Evolutionary conservation across 2,113 vertebrate species (phyloP).

Genomic region (Leptosomus discolor): DNA sequence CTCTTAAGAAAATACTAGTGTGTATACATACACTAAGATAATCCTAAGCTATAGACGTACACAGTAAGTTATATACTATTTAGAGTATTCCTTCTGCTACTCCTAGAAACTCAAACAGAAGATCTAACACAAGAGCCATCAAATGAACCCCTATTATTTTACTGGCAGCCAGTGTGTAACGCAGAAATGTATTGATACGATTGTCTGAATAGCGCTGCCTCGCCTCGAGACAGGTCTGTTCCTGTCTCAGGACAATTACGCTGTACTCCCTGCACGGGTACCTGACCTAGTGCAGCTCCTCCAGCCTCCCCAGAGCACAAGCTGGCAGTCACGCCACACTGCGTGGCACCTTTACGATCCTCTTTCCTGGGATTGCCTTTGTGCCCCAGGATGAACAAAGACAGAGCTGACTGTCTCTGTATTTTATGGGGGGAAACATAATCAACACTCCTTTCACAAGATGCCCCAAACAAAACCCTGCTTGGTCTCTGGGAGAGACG

Average conservation of each 20-base stretch:
- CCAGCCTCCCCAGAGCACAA: background rate
- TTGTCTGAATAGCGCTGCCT: background rate
- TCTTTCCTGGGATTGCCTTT: rapidly evolving
- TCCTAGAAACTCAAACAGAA: rapidly evolving
- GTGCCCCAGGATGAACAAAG: background rate
- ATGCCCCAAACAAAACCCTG: too few relatives aligned
- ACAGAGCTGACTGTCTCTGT: background rate
- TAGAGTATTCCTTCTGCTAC: background rate
- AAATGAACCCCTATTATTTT: background rate
- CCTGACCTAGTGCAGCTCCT: background rate
- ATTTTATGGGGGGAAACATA: rapidly evolving
- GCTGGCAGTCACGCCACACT: rapidly evolving
- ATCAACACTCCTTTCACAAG: too few relatives aligned
- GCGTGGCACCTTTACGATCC: background rate
- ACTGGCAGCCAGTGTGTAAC: rapidly evolving
- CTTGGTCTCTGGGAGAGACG: rapidly evolving
- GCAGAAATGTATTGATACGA: rapidly evolving
- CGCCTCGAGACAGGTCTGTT: rapidly evolving
- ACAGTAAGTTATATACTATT: background rate
- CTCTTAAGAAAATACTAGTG: background rate
- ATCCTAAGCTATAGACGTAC: background rate
- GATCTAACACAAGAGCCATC: rapidly evolving
- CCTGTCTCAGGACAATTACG: background rate
- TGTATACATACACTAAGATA: background rate
- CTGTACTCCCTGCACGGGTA: background rate